Evolutionary conservation across 2,113 vertebrate genomes (phyloP), one percentile per base, ranked within the genome.

Genomic region (Microtus richardsoni): DNA sequence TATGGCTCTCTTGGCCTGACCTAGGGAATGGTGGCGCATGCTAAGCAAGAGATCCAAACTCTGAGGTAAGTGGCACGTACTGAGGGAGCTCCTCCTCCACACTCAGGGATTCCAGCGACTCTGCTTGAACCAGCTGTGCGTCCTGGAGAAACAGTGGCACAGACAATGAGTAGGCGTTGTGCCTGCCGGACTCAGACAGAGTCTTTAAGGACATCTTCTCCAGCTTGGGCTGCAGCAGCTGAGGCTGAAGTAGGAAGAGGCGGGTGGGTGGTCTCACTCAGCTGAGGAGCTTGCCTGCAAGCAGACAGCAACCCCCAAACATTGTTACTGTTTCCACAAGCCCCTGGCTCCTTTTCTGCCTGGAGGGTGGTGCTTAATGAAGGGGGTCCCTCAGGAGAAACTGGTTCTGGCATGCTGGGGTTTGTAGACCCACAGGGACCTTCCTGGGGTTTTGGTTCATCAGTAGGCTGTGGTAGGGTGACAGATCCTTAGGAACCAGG

Each of bases 401-500:
- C 10, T 26, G 10, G 19, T 28, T 41, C 16, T 39, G 17, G 12
- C 28, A 24, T 5, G 28, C 13, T 74, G 62, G 58, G 33, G 2
- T 17, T 4, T 54, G 8, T 14, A 17, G 70, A 21, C 44, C 77
- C 22, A 36, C 13, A 62, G 19, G 66, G 12, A 7, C 6, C 39
- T 11, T 5, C 39, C 8, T 47, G 68, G 41, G 47, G 54, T 80
- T 19, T 80, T 44, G 39, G 58, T 22, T 71, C 33, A 11, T 14
- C 24, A 60, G 58, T 11, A 52, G 71, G 33, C 82, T 91, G 1
- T 2, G 7, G 14, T 26, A 58, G 49, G 28, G 22, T 21, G 54
- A 88, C 21, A 68, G 49, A 71, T 39, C 49, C 26, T 62, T 41
- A 88, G 89, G 90, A 88, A 28, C 39, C n/a, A 80, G 70, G 71